Conservation (phyloP, 1,140 invertebrate genomes). For the Medauroidea extradentata region DNA sequence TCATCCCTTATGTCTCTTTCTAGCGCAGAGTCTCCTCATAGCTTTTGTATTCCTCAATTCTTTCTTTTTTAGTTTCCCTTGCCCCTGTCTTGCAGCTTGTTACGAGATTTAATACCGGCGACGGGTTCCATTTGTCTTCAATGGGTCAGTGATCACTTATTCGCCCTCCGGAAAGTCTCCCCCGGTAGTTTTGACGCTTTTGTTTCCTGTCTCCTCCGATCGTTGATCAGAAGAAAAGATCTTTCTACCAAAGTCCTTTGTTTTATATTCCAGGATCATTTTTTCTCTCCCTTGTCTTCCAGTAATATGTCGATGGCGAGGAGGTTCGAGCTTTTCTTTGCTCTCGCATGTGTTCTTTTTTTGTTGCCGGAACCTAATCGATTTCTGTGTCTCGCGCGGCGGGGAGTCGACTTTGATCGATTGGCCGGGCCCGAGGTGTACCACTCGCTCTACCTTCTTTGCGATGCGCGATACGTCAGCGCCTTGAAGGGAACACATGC, state of each 20-base stretch:
- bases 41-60: background rate
- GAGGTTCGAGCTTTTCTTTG: background rate
- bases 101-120: background rate
- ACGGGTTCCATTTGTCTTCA: slow-evolving; percentile 7
- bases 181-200: background rate
- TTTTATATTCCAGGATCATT: slow-evolving; percentile 5
- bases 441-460: background rate
- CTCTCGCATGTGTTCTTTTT: background rate
- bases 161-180: background rate
- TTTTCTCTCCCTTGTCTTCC: no score
- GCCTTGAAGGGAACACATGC: no score
- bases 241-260: background rate
- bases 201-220: background rate
- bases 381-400: slow-evolving; percentile 3
- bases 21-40: background rate
- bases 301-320: no score
- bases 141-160: slow-evolving; percentile 7
- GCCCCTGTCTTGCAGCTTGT: background rate
- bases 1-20: background rate
- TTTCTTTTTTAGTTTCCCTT: background rate
- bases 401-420: slow-evolving; percentile 9
- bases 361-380: slow-evolving; percentile 7
- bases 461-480: no score
- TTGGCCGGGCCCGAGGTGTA: background rate
- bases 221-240: no score